These are phyloP conservation scores for Origma solitaria DNA, from an alignment of 2,113 vertebrate genomes.

Conservation along the genomic window DNA sequence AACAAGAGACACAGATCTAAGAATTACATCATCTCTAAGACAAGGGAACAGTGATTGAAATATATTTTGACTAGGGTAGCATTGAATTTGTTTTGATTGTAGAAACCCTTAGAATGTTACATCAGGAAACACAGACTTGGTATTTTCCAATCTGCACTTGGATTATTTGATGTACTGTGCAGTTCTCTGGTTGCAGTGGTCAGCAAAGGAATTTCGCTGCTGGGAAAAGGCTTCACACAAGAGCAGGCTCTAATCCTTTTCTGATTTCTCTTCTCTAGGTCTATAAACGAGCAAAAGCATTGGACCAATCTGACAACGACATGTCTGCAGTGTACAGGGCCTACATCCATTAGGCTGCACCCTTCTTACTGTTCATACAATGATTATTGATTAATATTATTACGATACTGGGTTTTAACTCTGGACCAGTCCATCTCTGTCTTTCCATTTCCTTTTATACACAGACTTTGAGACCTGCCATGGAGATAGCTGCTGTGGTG, in stretches of 20 bases:
- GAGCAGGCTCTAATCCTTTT: background rate
- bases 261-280: slow-evolving; percentile 76
- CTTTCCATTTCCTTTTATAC: slow-evolving; percentile 74
- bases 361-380: slow-evolving; percentile 62
- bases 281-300: slow-evolving; percentile 97
- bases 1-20: background rate
- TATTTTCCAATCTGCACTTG: background rate
- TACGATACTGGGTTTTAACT: slow-evolving; percentile 75
- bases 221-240: background rate
- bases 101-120: background rate
- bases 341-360: slow-evolving; percentile 91
- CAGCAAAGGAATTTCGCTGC: background rate
- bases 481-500: slow-evolving; percentile 63
- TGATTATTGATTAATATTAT: slow-evolving; percentile 70
- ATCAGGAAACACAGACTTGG: background rate
- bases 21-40: background rate
- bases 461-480: slow-evolving; percentile 72
- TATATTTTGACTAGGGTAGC: background rate
- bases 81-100: background rate
- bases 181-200: background rate
- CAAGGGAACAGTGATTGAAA: background rate
- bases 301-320: slow-evolving; percentile 99
- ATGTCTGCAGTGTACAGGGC: slow-evolving; percentile 98
- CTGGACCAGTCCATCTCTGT: slow-evolving; percentile 78
- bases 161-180: background rate